These are phyloP conservation scores for Haliclystus octoradiatus DNA, from an alignment of 30 jellyfish, hydroid and myxozoan species.

Conservation along the genomic window DNA sequence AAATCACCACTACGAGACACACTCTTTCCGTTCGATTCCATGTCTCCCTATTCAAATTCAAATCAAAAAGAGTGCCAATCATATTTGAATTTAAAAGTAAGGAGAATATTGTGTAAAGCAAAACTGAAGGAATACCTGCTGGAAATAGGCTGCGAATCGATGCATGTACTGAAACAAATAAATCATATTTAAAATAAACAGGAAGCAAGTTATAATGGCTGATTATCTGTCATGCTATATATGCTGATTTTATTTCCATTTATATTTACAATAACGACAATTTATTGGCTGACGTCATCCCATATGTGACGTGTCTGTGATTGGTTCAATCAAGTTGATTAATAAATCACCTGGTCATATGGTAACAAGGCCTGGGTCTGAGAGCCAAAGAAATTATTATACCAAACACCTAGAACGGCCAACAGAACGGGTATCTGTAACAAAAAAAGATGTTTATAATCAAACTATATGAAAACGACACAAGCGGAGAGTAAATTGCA, in stretches of 20 bases:
- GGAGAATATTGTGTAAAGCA: neutral
- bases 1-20: slow-evolving; percentile 72
- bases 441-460: neutral
- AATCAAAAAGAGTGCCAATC: neutral
- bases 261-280: too few species aligned
- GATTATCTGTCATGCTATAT: too few species aligned
- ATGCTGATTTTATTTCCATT: too few species aligned
- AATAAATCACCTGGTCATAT: slow-evolving; percentile 99
- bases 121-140: slow-evolving; percentile 51
- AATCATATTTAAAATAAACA: too few species aligned
- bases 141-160: slow-evolving; percentile 98
- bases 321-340: too few species aligned
- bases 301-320: too few species aligned
- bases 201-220: too few species aligned
- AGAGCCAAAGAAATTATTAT: slow-evolving; percentile 80
- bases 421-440: slow-evolving; percentile 73
- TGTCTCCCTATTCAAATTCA: slow-evolving; percentile 97
- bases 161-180: slow-evolving; percentile 70
- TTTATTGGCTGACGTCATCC: too few species aligned
- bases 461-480: too few species aligned
- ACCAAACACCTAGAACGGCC: slow-evolving; percentile 95
- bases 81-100: neutral
- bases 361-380: slow-evolving; percentile 98
- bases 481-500: too few species aligned
- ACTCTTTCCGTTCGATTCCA: slow-evolving; percentile 97